A percentile compares a stretch with the other conserved stretches of the same genome.
phyloP scores from a whole-genome alignment of 2,888 invertebrate species.

The Drosophila kanekoi region DNA sequence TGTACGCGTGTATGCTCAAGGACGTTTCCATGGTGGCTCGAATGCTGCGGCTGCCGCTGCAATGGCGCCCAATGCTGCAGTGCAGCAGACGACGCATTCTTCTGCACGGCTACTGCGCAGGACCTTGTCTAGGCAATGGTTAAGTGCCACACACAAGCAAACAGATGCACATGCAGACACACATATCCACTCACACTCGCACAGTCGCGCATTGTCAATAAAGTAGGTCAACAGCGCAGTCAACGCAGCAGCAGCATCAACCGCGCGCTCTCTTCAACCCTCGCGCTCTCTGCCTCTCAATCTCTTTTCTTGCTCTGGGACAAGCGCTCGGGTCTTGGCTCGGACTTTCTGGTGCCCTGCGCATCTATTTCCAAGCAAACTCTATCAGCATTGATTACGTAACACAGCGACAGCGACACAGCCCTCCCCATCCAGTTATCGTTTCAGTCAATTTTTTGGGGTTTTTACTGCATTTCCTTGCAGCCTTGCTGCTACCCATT shows the following conservation, averaged over 20 bases:
- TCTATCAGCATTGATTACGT: conserved; percentile 70
- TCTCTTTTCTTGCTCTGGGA: conserved; percentile 10
- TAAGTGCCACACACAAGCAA: conserved; percentile 23
- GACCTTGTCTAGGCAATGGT: conserved; percentile 62
- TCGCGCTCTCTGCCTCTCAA: not conserved
- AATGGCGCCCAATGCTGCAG: conserved; percentile 61
- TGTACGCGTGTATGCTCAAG: conserved; percentile 55
- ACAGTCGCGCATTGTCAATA: conserved; percentile 54
- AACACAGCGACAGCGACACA: conserved; percentile 53
- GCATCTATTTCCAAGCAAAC: conserved; percentile 52
- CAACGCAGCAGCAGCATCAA: conserved; percentile 27
- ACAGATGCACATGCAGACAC: conserved; percentile 5
- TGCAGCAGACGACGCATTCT: conserved; percentile 47
- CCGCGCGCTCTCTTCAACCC: conserved; percentile 11
- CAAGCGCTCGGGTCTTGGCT: conserved; percentile 7
- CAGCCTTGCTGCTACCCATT: conserved; percentile 35
- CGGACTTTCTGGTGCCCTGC: conserved; percentile 14
- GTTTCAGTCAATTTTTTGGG: not conserved
- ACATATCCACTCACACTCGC: conserved; percentile 36
- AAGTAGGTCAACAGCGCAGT: conserved; percentile 75
- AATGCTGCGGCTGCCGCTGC: conserved; percentile 51
- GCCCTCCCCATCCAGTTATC: conserved; percentile 20
- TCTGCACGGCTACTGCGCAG: conserved; percentile 68
- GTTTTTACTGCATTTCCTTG: conserved; percentile 72
- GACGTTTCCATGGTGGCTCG: conserved; percentile 55